Conservation (phyloP, 2,888 invertebrate species). For the Mactromeris polynyma region DNA sequence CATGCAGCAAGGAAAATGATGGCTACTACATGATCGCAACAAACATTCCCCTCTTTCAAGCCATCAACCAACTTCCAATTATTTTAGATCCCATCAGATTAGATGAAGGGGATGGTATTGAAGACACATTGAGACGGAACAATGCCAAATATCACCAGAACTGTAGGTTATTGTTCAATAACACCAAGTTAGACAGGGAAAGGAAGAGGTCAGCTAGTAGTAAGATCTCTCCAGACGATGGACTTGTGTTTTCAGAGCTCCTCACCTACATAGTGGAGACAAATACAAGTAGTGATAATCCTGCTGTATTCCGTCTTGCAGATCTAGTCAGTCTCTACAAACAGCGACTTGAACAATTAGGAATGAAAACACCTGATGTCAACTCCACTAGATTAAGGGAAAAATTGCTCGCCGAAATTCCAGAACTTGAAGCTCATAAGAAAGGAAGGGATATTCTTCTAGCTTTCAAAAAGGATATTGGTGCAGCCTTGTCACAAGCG, state of each 20-base stretch:
- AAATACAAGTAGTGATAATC: not conserved
- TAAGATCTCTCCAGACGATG: not conserved
- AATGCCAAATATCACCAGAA: slow-evolving; percentile 67
- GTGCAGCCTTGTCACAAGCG: no score
- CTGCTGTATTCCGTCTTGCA: not conserved
- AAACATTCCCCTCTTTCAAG: slow-evolving; percentile 52
- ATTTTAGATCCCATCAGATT: slow-evolving; percentile 52
- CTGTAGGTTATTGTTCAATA: slow-evolving; percentile 57
- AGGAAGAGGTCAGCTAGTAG: slow-evolving; percentile 25
- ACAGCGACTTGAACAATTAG: no score
- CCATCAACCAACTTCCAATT: slow-evolving; percentile 52
- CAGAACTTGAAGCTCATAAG: no score
- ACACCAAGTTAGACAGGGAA: slow-evolving; percentile 59
- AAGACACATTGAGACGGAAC: slow-evolving; percentile 56
- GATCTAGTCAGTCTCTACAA: not conserved
- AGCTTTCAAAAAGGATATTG: no score
- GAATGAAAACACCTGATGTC: no score
- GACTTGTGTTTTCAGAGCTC: slow-evolving; percentile 41
- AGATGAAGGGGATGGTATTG: slow-evolving; percentile 68
- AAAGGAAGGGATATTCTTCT: no score
- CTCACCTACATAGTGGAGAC: not conserved
- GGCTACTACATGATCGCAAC: slow-evolving; percentile 43
- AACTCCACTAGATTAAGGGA: no score
- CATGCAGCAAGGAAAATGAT: slow-evolving; percentile 22
- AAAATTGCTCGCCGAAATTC: no score